These are phyloP conservation scores for Cerastis leucographa DNA, from an alignment of 2,888 invertebrate genomes.

Conservation along the genomic window DNA sequence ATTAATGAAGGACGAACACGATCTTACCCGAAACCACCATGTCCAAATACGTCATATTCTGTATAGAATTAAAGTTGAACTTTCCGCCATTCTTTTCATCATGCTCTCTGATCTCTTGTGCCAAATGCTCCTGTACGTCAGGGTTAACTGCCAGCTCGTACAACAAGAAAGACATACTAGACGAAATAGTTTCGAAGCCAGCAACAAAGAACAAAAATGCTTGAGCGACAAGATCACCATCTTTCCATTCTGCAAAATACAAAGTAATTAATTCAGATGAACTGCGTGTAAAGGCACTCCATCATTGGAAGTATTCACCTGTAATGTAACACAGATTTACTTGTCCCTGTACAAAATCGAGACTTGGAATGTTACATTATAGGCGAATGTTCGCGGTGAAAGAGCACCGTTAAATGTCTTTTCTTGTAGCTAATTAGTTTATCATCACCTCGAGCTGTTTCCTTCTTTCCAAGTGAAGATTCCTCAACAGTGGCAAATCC, in stretches of 20 bases:
- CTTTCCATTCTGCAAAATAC: conserved; percentile 3
- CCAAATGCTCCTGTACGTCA: neutral
- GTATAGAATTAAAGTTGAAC: conserved; percentile 84
- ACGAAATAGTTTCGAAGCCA: neutral
- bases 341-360: neutral
- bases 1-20: too few relatives aligned
- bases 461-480: conserved; percentile 77
- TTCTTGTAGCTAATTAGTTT: neutral
- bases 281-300: neutral
- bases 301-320: neutral
- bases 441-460: conserved; percentile 72
- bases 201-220: conserved; percentile 3
- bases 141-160: conserved; percentile 8
- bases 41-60: conserved; percentile 81
- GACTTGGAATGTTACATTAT: neutral
- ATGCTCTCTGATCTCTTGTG: conserved; percentile 73
- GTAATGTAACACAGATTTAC: neutral
- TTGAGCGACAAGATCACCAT: conserved; percentile 10
- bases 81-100: conserved; percentile 76
- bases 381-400: neutral
- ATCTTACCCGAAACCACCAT: conserved; percentile 84
- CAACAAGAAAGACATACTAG: conserved; percentile 4
- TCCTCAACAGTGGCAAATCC: conserved; percentile 85
- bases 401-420: neutral
- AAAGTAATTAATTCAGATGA: neutral